Base-by-base conservation (phyloP, 2,113 vertebrate genomes). In the Tupaia chinensis region DNA sequence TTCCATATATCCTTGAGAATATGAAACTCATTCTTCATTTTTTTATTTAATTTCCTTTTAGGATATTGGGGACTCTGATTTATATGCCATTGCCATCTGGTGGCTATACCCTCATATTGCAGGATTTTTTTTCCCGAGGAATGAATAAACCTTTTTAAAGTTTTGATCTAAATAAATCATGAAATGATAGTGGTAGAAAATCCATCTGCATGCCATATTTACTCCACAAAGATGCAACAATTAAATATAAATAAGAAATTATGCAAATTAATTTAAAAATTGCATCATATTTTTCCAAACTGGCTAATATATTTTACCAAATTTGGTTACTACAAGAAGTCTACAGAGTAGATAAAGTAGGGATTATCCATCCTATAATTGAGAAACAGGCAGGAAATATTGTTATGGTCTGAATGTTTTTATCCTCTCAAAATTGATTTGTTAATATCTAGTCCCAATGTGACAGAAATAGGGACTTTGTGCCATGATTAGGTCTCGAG, bases 31-130 rank as follows among this genome's bases (percentile, higher is more conserved):
- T 54, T 61, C 34, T 87, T 80, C 23, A 12, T 73, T 92, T 94
- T 83, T 83, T 69, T 4, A 56, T 81, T 95, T 89, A 25, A 78
- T 89, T 81, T 91, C 68, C 32, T 74, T 60, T 56, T 56, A 32
- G 72, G 66, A 27, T 70, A 60, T 79, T 13, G 3, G 22, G 20
- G 22, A 56, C 8, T 66, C 66, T 77, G 56, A 87, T 94, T 73
- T 94, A 66, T 58, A 84, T 61, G 20, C 73, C 27, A 56, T 89
- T 86, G 90, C 94, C 83, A 95, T 83, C 87, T 96, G 79, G 89
- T 89, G 94, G 94, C 23, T 2, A 83, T 3, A 89, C 34, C 74
- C 54, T 68, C 65, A 95, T 94, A 91, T 91, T 95, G 89, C 68
- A 96, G 87, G 60, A 3, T 2, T 78, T 93, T 94, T 44, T 65